Evolutionary conservation across 1,140 invertebrate species (phyloP).

Genomic region (Ctenoplectra terminalis): DNA sequence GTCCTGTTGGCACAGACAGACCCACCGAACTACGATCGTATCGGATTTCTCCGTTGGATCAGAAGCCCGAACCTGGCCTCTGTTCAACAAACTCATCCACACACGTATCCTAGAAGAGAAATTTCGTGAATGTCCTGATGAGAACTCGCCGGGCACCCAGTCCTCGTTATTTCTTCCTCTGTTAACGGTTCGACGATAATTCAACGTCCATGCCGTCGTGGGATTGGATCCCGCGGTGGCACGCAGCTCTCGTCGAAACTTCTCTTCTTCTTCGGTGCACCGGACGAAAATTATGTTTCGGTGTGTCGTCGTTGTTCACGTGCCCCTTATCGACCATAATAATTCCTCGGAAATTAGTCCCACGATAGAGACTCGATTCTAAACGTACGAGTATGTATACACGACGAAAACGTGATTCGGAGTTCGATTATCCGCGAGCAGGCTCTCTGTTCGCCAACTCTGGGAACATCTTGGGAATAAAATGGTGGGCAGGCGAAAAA

Average conservation of each 20-base stretch:
- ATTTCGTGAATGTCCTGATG: slow-evolving; percentile 56
- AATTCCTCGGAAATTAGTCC: slow-evolving; percentile 12
- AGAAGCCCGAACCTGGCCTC: neutral
- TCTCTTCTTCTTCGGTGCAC: too few species aligned
- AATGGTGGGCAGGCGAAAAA: neutral
- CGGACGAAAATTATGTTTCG: neutral
- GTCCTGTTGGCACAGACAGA: slow-evolving; percentile 38
- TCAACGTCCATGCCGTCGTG: slow-evolving; percentile 28
- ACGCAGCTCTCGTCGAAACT: slow-evolving; percentile 13
- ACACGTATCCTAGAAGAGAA: slow-evolving; percentile 42
- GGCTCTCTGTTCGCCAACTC: neutral
- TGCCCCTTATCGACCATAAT: neutral
- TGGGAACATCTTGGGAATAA: slow-evolving; percentile 6
- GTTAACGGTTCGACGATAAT: slow-evolving; percentile 53
- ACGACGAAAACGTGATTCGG: slow-evolving; percentile 6
- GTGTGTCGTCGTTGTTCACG: neutral
- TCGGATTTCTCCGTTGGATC: slow-evolving; percentile 53
- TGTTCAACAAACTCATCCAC: neutral
- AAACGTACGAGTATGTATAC: neutral
- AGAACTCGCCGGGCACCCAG: slow-evolving; percentile 12
- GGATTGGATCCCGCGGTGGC: slow-evolving; percentile 35
- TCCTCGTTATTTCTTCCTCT: slow-evolving; percentile 53
- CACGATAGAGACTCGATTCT: neutral
- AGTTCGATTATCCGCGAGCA: neutral
- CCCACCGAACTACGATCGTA: slow-evolving; percentile 49